phyloP scores from a whole-genome alignment of 2,113 vertebrate genomes.

The Tympanuchus pallidicinctus region DNA sequence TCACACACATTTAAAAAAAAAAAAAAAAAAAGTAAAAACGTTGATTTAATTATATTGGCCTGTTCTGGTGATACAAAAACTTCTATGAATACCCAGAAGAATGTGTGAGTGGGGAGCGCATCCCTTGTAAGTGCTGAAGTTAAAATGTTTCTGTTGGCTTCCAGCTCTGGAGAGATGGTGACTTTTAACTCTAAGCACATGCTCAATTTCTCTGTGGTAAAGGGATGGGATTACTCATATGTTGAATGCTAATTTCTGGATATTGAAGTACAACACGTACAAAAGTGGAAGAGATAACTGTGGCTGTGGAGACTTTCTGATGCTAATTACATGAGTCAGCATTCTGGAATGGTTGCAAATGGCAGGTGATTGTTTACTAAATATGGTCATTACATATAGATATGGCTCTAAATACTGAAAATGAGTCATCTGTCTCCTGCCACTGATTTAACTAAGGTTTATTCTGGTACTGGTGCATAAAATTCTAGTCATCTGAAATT shows the following conservation, averaged over 20 bases:
- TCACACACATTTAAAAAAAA: neutral
- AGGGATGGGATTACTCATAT: neutral
- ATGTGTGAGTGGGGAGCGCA: neutral
- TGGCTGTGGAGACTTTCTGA: neutral
- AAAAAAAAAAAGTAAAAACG: neutral
- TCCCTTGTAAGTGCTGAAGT: neutral
- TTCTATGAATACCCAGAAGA: conserved; percentile 8
- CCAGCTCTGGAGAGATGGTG: neutral
- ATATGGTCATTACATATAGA: neutral
- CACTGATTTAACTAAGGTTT: neutral
- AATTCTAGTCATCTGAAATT: neutral
- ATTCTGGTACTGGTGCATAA: neutral
- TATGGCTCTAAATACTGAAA: neutral
- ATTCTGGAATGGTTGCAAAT: neutral
- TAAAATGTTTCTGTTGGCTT: conserved; percentile 45
- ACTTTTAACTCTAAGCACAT: conserved; percentile 36
- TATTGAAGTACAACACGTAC: neutral
- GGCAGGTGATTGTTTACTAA: neutral
- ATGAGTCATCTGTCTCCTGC: neutral
- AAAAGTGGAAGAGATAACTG: neutral
- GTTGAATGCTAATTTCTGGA: conserved; percentile 3
- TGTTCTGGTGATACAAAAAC: conserved; percentile 13
- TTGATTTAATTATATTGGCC: conserved; percentile 20
- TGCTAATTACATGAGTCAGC: neutral
- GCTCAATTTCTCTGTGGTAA: neutral